Percentiles rank a stretch among this genome's conserved stretches.
Conservation (phyloP, 2,888 invertebrate genomes). For the Apoderus coryli region DNA sequence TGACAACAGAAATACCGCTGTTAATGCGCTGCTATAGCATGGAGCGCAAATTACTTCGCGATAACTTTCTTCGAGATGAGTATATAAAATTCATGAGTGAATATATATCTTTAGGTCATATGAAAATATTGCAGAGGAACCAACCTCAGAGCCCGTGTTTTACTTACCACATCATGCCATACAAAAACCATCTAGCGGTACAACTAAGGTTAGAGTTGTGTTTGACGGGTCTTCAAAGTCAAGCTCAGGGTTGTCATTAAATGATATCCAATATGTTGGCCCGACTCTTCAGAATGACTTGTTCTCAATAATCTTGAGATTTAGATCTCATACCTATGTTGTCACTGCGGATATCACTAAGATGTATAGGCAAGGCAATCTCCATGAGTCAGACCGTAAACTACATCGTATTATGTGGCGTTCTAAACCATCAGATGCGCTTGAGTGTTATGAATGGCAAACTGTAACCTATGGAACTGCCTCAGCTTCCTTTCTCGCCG, state of each 20-base stretch:
- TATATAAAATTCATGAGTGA: too few species aligned
- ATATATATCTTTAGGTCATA: too few species aligned
- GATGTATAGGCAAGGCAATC: constrained; percentile 6
- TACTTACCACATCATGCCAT: too few species aligned
- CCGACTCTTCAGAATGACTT: constrained; percentile 5
- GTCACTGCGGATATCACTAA: constrained; percentile 5
- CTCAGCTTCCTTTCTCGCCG: too few species aligned
- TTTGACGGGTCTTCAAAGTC: constrained; percentile 5
- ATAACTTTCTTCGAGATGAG: too few species aligned
- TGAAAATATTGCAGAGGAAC: too few species aligned
- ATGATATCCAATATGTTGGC: constrained; percentile 3
- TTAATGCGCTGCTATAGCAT: too few species aligned
- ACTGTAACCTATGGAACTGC: constrained; percentile 8
- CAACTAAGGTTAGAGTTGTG: constrained; percentile 5
- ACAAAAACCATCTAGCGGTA: constrained; percentile 1
- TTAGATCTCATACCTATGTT: constrained; percentile 3
- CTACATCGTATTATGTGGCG: constrained; percentile 7
- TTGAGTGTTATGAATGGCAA: constrained; percentile 5
- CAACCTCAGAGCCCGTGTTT: too few species aligned
- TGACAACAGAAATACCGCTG: too few species aligned
- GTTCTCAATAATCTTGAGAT: constrained; percentile 3
- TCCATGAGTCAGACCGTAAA: constrained; percentile 1
- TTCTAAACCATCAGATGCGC: constrained; percentile 2
- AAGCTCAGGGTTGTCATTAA: constrained; percentile 2
- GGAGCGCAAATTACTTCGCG: too few species aligned